These are phyloP conservation scores for Lepidostoma basale DNA, from an alignment of 1,140 invertebrate genomes.

Conservation along the genomic window DNA sequence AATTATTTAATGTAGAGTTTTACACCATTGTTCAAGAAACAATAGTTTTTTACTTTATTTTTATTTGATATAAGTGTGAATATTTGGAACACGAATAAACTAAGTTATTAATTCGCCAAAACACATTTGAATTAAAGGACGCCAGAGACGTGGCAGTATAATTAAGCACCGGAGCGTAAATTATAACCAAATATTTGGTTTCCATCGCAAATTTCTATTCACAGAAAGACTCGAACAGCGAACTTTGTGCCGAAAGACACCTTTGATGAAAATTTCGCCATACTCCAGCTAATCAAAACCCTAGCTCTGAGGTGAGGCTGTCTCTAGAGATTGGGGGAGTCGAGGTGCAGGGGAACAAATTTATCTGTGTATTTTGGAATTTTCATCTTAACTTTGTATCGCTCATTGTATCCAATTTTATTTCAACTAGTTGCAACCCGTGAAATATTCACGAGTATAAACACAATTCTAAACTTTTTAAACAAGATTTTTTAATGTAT, in stretches of 20 bases:
- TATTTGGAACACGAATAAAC: not conserved
- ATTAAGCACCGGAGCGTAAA: slow-evolving; percentile 16
- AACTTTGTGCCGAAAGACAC: slow-evolving; percentile 18
- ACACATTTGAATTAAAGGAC: slow-evolving; percentile 8
- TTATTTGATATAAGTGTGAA: not conserved
- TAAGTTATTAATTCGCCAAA: not conserved
- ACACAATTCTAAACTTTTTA: too few relatives aligned
- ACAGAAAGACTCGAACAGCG: slow-evolving; percentile 20
- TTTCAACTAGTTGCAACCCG: too few relatives aligned
- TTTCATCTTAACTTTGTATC: too few relatives aligned
- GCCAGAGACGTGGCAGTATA: not conserved
- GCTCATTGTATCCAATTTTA: too few relatives aligned
- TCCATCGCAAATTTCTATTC: slow-evolving; percentile 24
- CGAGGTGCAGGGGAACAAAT: not conserved
- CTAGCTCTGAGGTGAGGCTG: not conserved
- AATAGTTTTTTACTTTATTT: too few relatives aligned
- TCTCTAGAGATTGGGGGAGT: not conserved
- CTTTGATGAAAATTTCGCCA: slow-evolving; percentile 21
- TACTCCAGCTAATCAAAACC: slow-evolving; percentile 15
- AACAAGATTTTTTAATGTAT: too few relatives aligned
- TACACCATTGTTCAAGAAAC: too few relatives aligned
- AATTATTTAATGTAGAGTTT: too few relatives aligned
- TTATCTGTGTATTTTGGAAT: too few relatives aligned
- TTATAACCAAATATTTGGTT: slow-evolving; percentile 29
- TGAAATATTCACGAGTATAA: too few relatives aligned